Base-by-base conservation (phyloP, 2,797 vertebrate genomes). In the Prionace glauca region DNA sequence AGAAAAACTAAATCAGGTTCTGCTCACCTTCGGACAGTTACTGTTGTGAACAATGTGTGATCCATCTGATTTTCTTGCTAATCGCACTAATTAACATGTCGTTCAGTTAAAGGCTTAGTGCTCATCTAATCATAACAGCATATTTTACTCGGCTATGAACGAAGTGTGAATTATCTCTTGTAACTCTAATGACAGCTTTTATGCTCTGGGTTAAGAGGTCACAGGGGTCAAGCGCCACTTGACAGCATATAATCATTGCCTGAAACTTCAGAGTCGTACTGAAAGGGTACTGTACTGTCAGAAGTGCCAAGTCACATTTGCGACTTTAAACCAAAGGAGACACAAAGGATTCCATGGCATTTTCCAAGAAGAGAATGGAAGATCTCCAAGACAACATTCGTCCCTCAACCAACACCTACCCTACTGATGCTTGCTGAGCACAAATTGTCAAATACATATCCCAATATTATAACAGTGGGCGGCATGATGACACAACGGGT, bases 61-160 rank as follows among this genome's bases (percentile, higher is more conserved):
- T 0, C 5, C 69, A 72, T 69, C n/a, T 67, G 8, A 69, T 67
- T 67, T 69, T 50, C 20, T 95, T 9, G 50, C 16, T 56, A 72
- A 77, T 50, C 29, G 69, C 41, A 72, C 29, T 50, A 79, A 79
- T 79, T 79, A 72, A 94, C 29, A 45, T 77, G 45, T 56, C 12
- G 16, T 65, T n/a, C 50, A 95, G 50, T 95, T 4, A 95, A 95
- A 29, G 41, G 22, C 26, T n/a, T 62, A 20, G n/a, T 65, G 62
- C n/a, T 92, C 90, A 65, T 32, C 56, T 26, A 60, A 77, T 95
- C 93, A 77, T 32, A 77, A 50, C 7, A 97, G 96, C 67, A 96
- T 96, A 95, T 95, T 96, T 96, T 77, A 65, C 26, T 94, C 96
- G 95, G 96, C 95, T 97, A 96, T 95, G 79, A 96, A 97, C 69